Base-by-base conservation (phyloP, 1,140 invertebrate species). In the Anastrepha ludens region DNA sequence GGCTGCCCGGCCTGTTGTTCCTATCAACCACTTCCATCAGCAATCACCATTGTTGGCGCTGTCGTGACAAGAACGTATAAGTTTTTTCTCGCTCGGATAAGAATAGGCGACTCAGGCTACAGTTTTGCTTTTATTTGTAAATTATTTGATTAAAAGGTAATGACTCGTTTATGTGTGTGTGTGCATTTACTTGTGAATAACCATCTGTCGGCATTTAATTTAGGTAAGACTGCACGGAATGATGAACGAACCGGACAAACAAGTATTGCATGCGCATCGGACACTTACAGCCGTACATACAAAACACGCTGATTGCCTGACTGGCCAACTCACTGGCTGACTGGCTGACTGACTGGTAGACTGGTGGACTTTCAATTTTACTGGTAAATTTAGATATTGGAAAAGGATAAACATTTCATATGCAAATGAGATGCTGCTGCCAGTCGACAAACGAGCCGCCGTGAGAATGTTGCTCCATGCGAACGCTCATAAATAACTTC, bases 201-300 rank as follows among this genome's bases (percentile, higher is more conserved):
- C 74, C 74, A 81, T 81, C 74, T 81, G 74, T 50, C 74, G 74
- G 47, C 74, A 15, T 81, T 50, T n/a, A 81, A 9, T 81, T 81
- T 17, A 13, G 20, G n/a, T 50, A 55, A 78, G 50, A 44, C 50
- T 78, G 70, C 8, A 50, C n/a, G 70, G 70, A 0, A 29, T 29
- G 44, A 9, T 17, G 44, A 9, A 62, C 13, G 70, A n/a, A 74
- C 41, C 70, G 13, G 70, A 47, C 70, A 50, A 44, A 44, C 70
- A 17, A 50, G 70, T 15, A 47, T 5, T 13, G 7, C 29, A 20
- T 11, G 29, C 20, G 11, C 50, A 55, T 55, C 50, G 50, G 50
- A 55, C 50, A 55, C 6, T 55, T 55, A 55, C 11, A 29, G 29
- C 29, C 29, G 29, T 29, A 29, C 29, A 29, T 29, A 29, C 29